These are phyloP conservation scores for Cerastis rubricosa DNA, from an alignment of 2,888 invertebrate species.

Conservation along the genomic window DNA sequence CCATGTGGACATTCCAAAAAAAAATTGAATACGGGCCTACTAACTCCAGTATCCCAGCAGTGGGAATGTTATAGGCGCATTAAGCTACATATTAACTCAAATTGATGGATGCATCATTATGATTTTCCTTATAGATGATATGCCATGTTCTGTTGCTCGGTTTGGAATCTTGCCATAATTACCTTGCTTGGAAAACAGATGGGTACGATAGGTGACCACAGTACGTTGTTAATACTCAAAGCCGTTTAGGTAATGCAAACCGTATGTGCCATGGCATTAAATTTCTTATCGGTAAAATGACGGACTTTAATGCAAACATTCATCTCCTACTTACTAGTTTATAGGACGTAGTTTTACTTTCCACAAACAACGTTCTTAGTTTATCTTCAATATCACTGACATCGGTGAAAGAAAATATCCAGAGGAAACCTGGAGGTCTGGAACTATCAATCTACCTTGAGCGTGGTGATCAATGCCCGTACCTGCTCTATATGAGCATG, in stretches of 20 bases:
- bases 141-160: not conserved
- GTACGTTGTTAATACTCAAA: not conserved
- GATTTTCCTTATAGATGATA: not conserved
- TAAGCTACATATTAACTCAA: not conserved
- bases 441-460: too few relatives aligned
- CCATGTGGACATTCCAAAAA: too few relatives aligned
- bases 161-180: conserved; percentile 38
- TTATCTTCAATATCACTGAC: not conserved
- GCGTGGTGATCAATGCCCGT: too few relatives aligned
- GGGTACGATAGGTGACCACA: not conserved
- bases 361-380: too few relatives aligned
- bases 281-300: not conserved
- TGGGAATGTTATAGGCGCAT: not conserved
- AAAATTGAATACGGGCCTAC: too few relatives aligned
- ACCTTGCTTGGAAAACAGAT: conserved; percentile 20
- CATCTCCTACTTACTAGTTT: too few relatives aligned
- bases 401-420: too few relatives aligned
- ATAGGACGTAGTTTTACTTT: too few relatives aligned
- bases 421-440: too few relatives aligned
- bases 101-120: not conserved
- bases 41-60: not conserved
- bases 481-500: too few relatives aligned
- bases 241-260: not conserved
- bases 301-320: not conserved
- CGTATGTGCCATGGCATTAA: not conserved